Evolutionary conservation across 2,113 vertebrate genomes (phyloP).

Genomic region (Garra rufa): DNA sequence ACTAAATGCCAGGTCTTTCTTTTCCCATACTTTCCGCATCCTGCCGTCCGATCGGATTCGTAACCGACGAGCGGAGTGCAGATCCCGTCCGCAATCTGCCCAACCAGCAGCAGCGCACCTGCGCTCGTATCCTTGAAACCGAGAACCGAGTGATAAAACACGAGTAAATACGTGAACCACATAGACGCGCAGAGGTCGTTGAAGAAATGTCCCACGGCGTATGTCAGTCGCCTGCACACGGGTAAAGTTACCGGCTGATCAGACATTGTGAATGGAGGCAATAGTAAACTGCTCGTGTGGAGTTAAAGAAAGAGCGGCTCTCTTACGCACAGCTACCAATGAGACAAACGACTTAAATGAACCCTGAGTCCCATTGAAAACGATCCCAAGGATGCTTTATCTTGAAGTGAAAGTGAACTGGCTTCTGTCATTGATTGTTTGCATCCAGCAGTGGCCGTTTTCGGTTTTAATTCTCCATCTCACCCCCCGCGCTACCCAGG

Average conservation of each 20-base stretch:
- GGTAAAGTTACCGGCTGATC: slow-evolving; percentile 60
- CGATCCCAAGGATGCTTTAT: background rate
- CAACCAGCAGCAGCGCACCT: slow-evolving; percentile 79
- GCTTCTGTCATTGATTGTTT: background rate
- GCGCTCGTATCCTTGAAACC: slow-evolving; percentile 76
- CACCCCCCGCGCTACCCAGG: background rate
- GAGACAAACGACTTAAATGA: background rate
- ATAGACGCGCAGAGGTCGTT: slow-evolving; percentile 87
- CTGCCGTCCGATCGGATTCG: slow-evolving; percentile 76
- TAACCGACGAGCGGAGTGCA: slow-evolving; percentile 82
- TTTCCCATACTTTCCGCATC: slow-evolving; percentile 74
- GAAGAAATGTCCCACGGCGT: slow-evolving; percentile 80
- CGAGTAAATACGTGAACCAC: slow-evolving; percentile 87
- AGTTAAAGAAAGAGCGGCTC: background rate
- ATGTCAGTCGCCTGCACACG: slow-evolving; percentile 72
- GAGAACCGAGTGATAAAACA: slow-evolving; percentile 81
- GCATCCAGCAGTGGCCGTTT: background rate
- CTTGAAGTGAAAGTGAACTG: slow-evolving; percentile 14
- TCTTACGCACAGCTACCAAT: background rate
- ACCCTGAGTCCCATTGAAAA: background rate
- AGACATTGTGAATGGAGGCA: slow-evolving; percentile 26
- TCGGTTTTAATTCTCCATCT: slow-evolving; percentile 2
- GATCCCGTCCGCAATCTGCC: slow-evolving; percentile 81
- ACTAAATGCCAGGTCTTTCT: slow-evolving; percentile 84
- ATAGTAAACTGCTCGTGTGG: background rate